These are phyloP conservation scores for Heliothis virescens DNA, from an alignment of 1,140 invertebrate genomes.

Conservation along the genomic window DNA sequence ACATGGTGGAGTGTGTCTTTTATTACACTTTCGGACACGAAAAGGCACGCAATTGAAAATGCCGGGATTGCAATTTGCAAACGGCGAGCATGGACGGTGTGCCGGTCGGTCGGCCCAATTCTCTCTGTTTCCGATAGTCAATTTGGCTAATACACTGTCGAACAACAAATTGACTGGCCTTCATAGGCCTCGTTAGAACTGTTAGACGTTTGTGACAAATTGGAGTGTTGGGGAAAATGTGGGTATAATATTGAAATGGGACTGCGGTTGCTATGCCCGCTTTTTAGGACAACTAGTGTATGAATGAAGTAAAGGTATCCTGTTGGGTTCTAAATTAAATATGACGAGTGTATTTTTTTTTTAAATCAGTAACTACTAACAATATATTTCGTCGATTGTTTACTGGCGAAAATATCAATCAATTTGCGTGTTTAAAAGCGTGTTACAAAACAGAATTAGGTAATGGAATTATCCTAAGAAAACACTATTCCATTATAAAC, in stretches of 20 bases:
- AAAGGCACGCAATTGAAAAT: constrained; percentile 35
- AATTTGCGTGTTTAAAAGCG: no score
- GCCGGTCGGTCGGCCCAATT: constrained; percentile 8
- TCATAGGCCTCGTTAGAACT: background rate
- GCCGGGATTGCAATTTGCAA: constrained; percentile 41
- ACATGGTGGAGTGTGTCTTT: background rate
- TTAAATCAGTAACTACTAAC: no score
- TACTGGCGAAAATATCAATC: no score
- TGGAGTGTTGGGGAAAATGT: background rate
- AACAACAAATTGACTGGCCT: constrained; percentile 29
- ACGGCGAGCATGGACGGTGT: background rate
- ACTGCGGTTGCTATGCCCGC: no score
- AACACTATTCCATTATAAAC: no score
- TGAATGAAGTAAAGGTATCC: no score
- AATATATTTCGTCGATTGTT: no score
- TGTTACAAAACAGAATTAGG: no score
- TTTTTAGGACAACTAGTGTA: background rate
- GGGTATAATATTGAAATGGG: background rate
- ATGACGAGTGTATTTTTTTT: no score
- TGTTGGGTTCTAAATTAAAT: no score
- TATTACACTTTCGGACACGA: constrained; percentile 17
- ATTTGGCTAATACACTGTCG: constrained; percentile 36
- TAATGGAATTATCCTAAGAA: no score
- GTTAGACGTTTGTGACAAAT: background rate
- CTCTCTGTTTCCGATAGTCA: constrained; percentile 29